These are phyloP conservation scores for Chymomyza costata DNA, from an alignment of 1,140 invertebrate species.

Conservation along the genomic window DNA sequence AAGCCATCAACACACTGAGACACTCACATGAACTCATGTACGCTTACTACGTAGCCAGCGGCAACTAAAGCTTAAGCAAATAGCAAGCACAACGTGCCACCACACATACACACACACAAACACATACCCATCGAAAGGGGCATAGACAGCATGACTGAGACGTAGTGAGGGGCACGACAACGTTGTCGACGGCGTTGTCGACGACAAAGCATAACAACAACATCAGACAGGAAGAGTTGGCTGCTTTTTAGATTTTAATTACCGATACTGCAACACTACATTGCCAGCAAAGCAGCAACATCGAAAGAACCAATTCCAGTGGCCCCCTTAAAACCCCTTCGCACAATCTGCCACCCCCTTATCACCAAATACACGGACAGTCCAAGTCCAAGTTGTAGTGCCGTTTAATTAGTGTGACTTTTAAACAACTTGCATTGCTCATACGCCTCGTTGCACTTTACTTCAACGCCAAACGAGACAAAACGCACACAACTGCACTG, in stretches of 20 bases:
- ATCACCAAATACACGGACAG: no score
- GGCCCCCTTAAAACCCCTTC: no score
- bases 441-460: slow-evolving; percentile 51
- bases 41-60: slow-evolving; percentile 16
- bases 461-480: background rate
- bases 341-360: no score
- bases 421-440: slow-evolving; percentile 52
- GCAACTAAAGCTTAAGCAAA: slow-evolving; percentile 60
- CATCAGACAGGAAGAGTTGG: slow-evolving; percentile 32
- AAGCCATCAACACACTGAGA: slow-evolving; percentile 4
- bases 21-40: background rate
- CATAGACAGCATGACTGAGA: slow-evolving; percentile 8
- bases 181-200: background rate
- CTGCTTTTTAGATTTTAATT: slow-evolving; percentile 68
- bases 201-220: slow-evolving; percentile 4
- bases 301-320: no score
- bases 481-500: background rate
- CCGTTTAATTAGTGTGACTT: slow-evolving; percentile 63
- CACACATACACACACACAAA: background rate
- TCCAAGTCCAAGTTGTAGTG: slow-evolving; percentile 38
- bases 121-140: no score
- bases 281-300: slow-evolving; percentile 27
- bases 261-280: slow-evolving; percentile 51
- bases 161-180: no score
- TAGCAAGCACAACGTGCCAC: slow-evolving; percentile 30